A percentile compares a stretch with the other conserved stretches of the same genome.
Evolutionary conservation across 2,797 vertebrate genomes (phyloP).

Genomic region (Bryconaethiops microstoma): DNA sequence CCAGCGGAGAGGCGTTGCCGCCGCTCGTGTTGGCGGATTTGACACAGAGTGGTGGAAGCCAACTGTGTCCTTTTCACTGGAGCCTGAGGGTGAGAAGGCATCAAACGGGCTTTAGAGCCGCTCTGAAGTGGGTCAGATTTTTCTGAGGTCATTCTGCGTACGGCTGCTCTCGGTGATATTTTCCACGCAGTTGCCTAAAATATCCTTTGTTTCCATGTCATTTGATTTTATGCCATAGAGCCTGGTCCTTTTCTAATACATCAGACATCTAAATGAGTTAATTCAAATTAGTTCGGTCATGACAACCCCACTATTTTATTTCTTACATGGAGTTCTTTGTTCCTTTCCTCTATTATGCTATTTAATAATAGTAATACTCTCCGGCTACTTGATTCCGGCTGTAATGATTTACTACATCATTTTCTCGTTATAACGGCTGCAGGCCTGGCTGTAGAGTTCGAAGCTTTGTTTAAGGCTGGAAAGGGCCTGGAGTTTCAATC

Average conservation of each 20-base stretch:
- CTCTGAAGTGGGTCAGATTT: conserved; percentile 21
- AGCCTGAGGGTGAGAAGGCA: conserved; percentile 19
- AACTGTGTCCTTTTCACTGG: background rate
- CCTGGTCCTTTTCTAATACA: background rate
- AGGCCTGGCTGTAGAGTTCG: conserved; percentile 20
- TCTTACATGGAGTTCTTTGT: conserved; percentile 2
- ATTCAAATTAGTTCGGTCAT: background rate
- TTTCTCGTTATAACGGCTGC: conserved; percentile 24
- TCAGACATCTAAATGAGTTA: conserved; percentile 1
- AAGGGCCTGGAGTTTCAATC: conserved; percentile 14
- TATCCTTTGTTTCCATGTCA: background rate
- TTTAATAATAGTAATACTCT: background rate
- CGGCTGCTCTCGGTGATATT: background rate
- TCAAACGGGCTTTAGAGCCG: conserved; percentile 6
- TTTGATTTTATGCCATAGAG: background rate
- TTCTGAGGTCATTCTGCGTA: background rate
- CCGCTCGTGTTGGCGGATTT: conserved; percentile 31
- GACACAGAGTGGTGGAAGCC: conserved; percentile 34
- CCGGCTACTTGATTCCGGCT: conserved; percentile 25
- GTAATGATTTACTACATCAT: conserved; percentile 39
- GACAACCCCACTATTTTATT: background rate
- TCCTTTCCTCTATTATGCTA: conserved; percentile 13
- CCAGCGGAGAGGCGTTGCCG: conserved; percentile 2
- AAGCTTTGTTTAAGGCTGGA: conserved; percentile 17
- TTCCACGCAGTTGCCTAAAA: background rate